A percentile compares a stretch with the other conserved stretches of the same genome.
Evolutionary conservation across 2,888 invertebrate genomes (phyloP).

Genomic region (Drosophila peninsularis): DNA sequence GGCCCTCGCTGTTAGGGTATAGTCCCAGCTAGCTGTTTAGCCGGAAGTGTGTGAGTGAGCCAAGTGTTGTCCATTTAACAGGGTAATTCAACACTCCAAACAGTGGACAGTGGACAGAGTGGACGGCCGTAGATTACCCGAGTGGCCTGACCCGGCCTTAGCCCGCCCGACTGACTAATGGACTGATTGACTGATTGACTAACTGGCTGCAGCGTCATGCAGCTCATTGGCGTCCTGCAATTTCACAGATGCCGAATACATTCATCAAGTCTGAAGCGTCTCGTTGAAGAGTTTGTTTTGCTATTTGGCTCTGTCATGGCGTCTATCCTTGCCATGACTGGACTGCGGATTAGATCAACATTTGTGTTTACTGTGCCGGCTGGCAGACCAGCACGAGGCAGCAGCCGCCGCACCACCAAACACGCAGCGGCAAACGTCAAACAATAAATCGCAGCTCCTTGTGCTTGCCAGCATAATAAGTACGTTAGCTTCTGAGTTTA

Average conservation of each 20-base stretch:
- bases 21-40: constrained; percentile 16
- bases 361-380: constrained; percentile 56
- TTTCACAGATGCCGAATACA: constrained; percentile 43
- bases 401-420: constrained; percentile 21
- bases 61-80: constrained; percentile 55
- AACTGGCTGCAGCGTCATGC: constrained; percentile 55
- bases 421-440: constrained; percentile 72
- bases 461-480: constrained; percentile 80
- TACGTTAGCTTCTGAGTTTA: constrained; percentile 71
- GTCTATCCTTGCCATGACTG: constrained; percentile 46
- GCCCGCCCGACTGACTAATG: constrained; percentile 1
- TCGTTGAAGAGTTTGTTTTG: constrained; percentile 52
- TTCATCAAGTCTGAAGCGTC: constrained; percentile 54
- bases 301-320: constrained; percentile 71
- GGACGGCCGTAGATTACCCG: constrained; percentile 7
- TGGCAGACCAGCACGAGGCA: constrained; percentile 42
- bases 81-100: constrained; percentile 57
- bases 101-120: constrained; percentile 31
- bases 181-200: constrained; percentile 23
- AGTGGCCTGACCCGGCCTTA: constrained; percentile 3
- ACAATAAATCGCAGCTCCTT: constrained; percentile 79
- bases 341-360: constrained; percentile 75
- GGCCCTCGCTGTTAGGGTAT: background rate
- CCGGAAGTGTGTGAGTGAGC: constrained; percentile 31
- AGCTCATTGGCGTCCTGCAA: constrained; percentile 56